These are phyloP conservation scores for Phenganax stokvisi DNA, from an alignment of 92 coral and sea anemone genomes.

Conservation along the genomic window DNA sequence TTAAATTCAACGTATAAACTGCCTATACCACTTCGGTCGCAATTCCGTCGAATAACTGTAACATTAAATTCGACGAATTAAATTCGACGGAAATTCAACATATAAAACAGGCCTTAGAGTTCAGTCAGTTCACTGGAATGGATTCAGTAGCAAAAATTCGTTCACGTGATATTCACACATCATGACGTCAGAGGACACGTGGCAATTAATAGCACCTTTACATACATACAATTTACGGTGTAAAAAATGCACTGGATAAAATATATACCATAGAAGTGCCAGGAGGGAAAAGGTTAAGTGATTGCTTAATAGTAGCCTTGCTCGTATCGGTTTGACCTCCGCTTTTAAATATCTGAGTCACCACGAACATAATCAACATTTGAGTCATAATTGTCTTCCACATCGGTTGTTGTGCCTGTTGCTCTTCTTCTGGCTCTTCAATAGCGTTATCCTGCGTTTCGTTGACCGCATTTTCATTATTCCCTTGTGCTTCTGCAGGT, in stretches of 20 bases:
- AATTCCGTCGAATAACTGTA: too few relatives aligned
- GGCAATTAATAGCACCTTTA: neutral
- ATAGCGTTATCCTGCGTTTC: constrained; percentile 46
- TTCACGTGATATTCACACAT: neutral
- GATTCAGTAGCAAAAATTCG: neutral
- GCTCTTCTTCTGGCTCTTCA: constrained; percentile 56
- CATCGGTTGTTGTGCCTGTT: constrained; percentile 78
- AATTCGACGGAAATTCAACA: too few relatives aligned
- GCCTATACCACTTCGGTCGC: too few relatives aligned
- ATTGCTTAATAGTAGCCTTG: constrained; percentile 40
- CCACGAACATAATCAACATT: constrained; percentile 83
- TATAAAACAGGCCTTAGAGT: too few relatives aligned
- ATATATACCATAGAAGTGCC: constrained; percentile 65
- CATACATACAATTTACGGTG: neutral
- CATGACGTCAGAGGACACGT: neutral
- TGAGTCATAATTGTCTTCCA: constrained; percentile 87
- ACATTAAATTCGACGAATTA: too few relatives aligned
- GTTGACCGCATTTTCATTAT: constrained; percentile 51
- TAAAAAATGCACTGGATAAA: neutral
- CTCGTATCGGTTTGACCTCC: constrained; percentile 47
- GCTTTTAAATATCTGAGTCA: constrained; percentile 72
- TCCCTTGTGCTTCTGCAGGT: constrained; percentile 17
- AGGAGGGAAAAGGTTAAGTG: constrained; percentile 71
- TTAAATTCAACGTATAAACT: too few relatives aligned
- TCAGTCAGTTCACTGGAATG: too few relatives aligned